Conservation (phyloP, 2,888 invertebrate genomes). For the Caenorhabditis afra region DNA sequence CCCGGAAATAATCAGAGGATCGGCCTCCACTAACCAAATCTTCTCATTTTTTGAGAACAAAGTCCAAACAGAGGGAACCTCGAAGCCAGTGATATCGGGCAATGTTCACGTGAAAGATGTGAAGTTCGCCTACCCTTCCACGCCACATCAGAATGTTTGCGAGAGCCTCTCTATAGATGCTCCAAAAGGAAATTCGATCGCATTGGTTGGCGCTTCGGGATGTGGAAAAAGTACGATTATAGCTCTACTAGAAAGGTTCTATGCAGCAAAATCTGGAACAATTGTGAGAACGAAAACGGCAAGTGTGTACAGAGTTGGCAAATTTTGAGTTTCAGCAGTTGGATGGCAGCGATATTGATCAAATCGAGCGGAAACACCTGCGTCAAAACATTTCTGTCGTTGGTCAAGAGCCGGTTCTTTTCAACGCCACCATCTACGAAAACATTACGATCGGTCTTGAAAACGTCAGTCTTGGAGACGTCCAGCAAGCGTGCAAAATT, state of each 20-base stretch:
- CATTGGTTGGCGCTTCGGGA: conserved; percentile 82
- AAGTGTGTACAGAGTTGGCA: too few relatives aligned
- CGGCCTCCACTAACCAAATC: conserved; percentile 48
- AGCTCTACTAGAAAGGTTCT: conserved; percentile 81
- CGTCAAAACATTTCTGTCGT: conserved; percentile 70
- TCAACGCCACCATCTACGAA: conserved; percentile 65
- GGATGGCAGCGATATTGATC: conserved; percentile 57
- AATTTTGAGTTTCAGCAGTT: conserved; percentile 53
- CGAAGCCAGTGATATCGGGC: conserved; percentile 82
- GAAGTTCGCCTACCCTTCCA: conserved; percentile 89
- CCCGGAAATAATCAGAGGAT: conserved; percentile 48
- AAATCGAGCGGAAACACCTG: conserved; percentile 61
- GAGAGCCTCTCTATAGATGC: conserved; percentile 82
- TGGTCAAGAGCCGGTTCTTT: conserved; percentile 72
- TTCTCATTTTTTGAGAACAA: conserved; percentile 45
- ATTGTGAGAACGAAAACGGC: conserved; percentile 69
- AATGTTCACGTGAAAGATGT: conserved; percentile 86
- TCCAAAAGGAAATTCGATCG: conserved; percentile 68
- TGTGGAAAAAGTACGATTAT: conserved; percentile 82
- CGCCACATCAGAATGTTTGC: conserved; percentile 87
- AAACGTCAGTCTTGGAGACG: conserved; percentile 58
- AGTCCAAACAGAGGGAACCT: conserved; percentile 3
- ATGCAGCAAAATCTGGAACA: conserved; percentile 78
- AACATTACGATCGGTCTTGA: conserved; percentile 64
- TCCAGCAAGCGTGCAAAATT: conserved; percentile 57